phyloP scores from a whole-genome alignment of 2,888 invertebrate species.

The Acholoe squamosa region DNA sequence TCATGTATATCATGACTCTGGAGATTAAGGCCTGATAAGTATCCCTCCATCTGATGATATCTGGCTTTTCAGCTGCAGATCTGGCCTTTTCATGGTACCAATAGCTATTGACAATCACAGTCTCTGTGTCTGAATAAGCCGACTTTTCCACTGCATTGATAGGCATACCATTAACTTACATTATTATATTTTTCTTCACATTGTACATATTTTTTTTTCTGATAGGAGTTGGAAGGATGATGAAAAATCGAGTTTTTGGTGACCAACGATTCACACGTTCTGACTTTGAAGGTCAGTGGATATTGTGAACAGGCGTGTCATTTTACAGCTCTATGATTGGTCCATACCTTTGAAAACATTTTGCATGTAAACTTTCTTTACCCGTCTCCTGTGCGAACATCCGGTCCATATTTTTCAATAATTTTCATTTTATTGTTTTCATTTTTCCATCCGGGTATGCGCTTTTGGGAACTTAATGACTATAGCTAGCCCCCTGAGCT shows the following conservation, averaged over 20 bases:
- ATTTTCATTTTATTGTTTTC: too few relatives aligned
- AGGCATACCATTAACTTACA: conserved; percentile 6
- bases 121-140: conserved; percentile 36
- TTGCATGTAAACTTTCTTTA: too few relatives aligned
- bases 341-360: too few relatives aligned
- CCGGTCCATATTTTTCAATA: too few relatives aligned
- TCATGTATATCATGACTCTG: conserved; percentile 28
- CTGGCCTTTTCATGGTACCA: background rate
- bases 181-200: background rate
- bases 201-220: background rate
- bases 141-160: conserved; percentile 50
- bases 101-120: background rate
- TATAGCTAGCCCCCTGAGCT: too few relatives aligned
- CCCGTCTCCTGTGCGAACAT: too few relatives aligned
- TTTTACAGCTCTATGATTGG: too few relatives aligned
- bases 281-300: conserved; percentile 23
- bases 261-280: background rate
- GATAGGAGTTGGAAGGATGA: background rate
- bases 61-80: conserved; percentile 1
- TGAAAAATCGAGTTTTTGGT: background rate
- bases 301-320: background rate
- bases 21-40: conserved; percentile 16
- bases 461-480: too few relatives aligned
- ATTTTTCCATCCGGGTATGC: too few relatives aligned
- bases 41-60: conserved; percentile 12